A percentile compares a stretch with the other conserved stretches of the same genome.
phyloP scores from a whole-genome alignment of 1,140 invertebrate genomes.

The Danaus plexippus region DNA sequence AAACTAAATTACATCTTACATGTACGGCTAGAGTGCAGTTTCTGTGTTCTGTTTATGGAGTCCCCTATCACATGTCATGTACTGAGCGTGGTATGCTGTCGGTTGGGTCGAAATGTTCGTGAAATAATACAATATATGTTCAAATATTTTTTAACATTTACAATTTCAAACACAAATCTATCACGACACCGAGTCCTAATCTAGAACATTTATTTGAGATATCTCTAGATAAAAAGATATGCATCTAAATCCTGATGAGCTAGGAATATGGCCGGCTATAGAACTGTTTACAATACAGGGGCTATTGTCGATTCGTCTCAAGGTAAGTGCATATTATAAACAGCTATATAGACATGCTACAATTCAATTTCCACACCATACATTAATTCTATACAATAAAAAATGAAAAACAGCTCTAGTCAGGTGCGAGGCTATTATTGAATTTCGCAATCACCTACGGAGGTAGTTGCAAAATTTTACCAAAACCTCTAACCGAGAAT shows the following conservation, averaged over 20 bases:
- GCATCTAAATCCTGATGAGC: conserved; percentile 64
- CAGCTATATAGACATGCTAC: conserved; percentile 47
- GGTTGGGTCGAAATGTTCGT: too few relatives aligned
- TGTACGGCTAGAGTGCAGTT: conserved; percentile 44
- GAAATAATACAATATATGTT: too few relatives aligned
- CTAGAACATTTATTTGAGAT: conserved; percentile 65
- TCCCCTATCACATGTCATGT: neutral
- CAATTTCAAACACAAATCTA: conserved; percentile 44
- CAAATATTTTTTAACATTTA: too few relatives aligned
- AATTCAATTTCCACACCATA: conserved; percentile 42
- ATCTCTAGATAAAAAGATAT: conserved; percentile 68
- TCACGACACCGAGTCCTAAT: conserved; percentile 62
- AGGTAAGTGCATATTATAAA: conserved; percentile 29
- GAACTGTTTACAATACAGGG: conserved; percentile 39
- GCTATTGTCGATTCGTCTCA: conserved; percentile 1
- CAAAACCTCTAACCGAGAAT: neutral
- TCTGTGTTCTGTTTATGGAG: conserved; percentile 11
- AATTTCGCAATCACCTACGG: too few relatives aligned
- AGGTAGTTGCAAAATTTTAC: too few relatives aligned
- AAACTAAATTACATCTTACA: conserved; percentile 57
- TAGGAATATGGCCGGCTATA: conserved; percentile 26
- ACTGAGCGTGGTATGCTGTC: conserved; percentile 20
- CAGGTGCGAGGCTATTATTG: neutral
- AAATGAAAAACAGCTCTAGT: conserved; percentile 25
- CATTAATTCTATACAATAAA: conserved; percentile 40